Conservation (phyloP, 2,113 vertebrate species). For the Dasypus novemcinctus region DNA sequence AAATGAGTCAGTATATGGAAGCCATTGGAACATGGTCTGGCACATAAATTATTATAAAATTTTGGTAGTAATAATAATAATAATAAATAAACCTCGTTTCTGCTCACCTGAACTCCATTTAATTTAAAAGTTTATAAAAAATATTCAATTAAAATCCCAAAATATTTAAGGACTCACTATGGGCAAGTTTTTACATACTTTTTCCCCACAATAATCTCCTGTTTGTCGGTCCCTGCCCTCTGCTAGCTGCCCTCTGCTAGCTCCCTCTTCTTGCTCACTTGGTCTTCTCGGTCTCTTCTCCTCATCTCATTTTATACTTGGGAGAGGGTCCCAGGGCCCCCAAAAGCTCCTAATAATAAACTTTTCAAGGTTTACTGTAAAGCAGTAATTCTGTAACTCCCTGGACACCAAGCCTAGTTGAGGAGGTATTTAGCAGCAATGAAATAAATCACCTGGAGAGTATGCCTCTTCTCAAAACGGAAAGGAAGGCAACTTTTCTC, state of each 20-base stretch:
- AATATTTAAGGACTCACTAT: not conserved
- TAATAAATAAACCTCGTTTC: not conserved
- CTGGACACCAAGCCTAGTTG: too few species aligned
- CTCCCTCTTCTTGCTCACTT: not conserved
- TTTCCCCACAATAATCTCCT: not conserved
- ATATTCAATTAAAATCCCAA: not conserved
- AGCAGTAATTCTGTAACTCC: rapidly evolving
- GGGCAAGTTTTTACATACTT: not conserved
- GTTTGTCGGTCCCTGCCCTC: not conserved
- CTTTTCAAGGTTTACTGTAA: not conserved
- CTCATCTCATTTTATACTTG: not conserved
- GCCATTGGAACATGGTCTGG: not conserved
- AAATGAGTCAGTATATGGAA: not conserved
- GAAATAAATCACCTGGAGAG: not conserved
- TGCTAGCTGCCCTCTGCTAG: rapidly evolving
- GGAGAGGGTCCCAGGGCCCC: not conserved
- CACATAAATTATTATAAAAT: not conserved
- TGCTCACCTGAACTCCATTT: not conserved
- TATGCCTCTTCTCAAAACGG: rapidly evolving
- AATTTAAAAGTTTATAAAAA: not conserved
- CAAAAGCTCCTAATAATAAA: not conserved
- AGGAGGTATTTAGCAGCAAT: rapidly evolving
- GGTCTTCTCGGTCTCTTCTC: not conserved
- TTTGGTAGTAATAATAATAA: not conserved
- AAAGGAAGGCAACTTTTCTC: not conserved